Percentiles rank a stretch among this genome's conserved stretches.
phyloP scores from a whole-genome alignment of 64 coral and sea anemone genomes.

The Astreopora myriophthalma region DNA sequence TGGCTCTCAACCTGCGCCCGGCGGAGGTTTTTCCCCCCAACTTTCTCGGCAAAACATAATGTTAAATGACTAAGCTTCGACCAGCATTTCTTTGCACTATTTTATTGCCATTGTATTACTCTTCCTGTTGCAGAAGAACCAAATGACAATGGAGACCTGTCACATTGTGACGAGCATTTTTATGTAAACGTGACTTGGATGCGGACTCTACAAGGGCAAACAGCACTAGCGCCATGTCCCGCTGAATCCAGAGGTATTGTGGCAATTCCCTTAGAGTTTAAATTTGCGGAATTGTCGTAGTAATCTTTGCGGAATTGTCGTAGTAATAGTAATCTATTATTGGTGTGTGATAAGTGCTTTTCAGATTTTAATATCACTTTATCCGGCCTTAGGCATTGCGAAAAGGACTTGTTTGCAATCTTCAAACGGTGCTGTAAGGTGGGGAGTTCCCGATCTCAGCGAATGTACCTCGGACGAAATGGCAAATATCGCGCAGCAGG shows the following conservation, averaged over 20 bases:
- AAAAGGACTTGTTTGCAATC: constrained; percentile 8
- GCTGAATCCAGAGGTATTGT: background rate
- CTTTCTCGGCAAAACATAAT: no score
- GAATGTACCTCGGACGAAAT: constrained; percentile 58
- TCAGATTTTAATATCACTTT: background rate
- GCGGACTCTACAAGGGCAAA: constrained; percentile 28
- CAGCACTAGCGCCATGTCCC: constrained; percentile 7
- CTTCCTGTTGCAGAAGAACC: background rate
- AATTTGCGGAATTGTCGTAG: no score
- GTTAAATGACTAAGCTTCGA: no score
- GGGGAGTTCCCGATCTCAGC: constrained; percentile 57
- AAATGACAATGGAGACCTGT: background rate
- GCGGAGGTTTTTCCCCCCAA: no score
- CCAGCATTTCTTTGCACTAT: background rate
- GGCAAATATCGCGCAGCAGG: constrained; percentile 1
- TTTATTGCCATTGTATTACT: background rate
- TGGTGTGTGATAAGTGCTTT: background rate
- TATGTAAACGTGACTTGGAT: constrained; percentile 34
- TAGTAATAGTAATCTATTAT: background rate
- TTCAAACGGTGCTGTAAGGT: background rate
- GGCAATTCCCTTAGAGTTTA: background rate
- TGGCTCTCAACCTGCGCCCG: no score
- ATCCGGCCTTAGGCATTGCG: constrained; percentile 15
- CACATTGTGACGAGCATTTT: background rate
- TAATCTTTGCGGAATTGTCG: no score